Evolutionary conservation across 2,113 vertebrate species (phyloP), one percentile per base, ranked within the genome.

Genomic region (Dipodomys ordii): DNA sequence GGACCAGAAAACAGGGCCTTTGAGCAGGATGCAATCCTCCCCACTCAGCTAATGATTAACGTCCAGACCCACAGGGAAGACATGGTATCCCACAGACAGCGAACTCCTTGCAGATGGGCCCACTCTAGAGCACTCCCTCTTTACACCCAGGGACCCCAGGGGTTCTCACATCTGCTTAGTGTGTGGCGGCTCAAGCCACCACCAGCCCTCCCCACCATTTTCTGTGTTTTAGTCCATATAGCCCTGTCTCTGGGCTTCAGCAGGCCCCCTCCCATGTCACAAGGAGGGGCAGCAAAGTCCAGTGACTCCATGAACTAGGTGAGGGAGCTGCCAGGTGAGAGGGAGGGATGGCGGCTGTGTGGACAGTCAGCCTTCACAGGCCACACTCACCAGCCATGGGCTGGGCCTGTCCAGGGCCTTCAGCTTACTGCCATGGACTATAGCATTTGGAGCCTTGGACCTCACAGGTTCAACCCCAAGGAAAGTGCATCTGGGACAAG

Each of bases 1-100:
- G 20, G 20, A 23, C 7, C 16, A 10, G 32, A 72, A 57, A 77
- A 62, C 10, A 25, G 39, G 32, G 16, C 4, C 20, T 76, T 32
- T 68, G 15, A 8, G 22, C 62, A 0, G 20, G 15, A 16, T 64
- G 53, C 22, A 0, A 68, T 44, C 1, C 23, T 32, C 83, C 64
- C 72, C 6, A 0, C 22, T 39, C 22, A 65, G 79, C 74, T 95
- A 92, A 91, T 96, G 16, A 94, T 88, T 96, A 95, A 95, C 23
- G 2, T 80, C 30, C 22, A 77, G 60, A 35, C 22, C 57, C 28
- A 18, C 6, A 44, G 53, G 20, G 2, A 4, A 2, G 7, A 0
- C 13, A 0, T 0, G 19, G 46, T 53, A 6, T 79, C 44, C 7
- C 2, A 32, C 7, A 13, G 1, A 27, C 72, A 25, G 13, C 71